Evolutionary conservation across 2,113 vertebrate species (phyloP), one percentile per base, ranked within the genome.

Genomic region (Elaphurus davidianus): DNA sequence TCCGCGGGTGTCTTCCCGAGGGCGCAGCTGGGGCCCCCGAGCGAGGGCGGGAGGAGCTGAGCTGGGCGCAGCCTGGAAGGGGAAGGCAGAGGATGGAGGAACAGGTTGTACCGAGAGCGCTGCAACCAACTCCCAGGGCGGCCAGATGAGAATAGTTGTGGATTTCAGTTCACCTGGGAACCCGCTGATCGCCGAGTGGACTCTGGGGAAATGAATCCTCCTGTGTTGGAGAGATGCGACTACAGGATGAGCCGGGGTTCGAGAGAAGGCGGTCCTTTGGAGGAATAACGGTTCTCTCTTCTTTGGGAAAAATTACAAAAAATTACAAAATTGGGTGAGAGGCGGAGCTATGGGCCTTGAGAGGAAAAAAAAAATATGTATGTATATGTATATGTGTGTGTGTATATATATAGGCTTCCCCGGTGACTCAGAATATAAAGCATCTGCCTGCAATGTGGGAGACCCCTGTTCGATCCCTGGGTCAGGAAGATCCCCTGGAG

Each of bases 121-220:
- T 4, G 67, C 76, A 90, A 92, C 96, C 76, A 84, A 92, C 97
- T 94, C 97, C 97, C 95, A 33, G 95, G 94, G 97, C 94, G 96
- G 94, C 95, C 89, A 67, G 86, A 92, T 62, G 96, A 91, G 95
- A 97, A 89, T 1, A 87, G 88, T 92, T 90, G 81, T 30, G 98
- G 64, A 28, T 95, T 76, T 95, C 93, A 45, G 87, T 40, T 97
- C 97, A 98, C 98, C 97, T 96, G 98, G 98, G 95, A 94, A 90
- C 57, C 28, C 14, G 59, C 84, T 50, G 87, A 45, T 43, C 57
- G 64, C 87, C 36, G 2, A 60, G 79, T 4, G 81, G 79, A 47
- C 95, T 76, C 90, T 1, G 23, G 85, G 92, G 47, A 76, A 95
- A 64, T 9, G 40, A 76, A 47, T 6, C 47, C 83, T 81, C 47